Conservation (phyloP, 2,888 invertebrate genomes). For the Eristalis arbustorum region DNA sequence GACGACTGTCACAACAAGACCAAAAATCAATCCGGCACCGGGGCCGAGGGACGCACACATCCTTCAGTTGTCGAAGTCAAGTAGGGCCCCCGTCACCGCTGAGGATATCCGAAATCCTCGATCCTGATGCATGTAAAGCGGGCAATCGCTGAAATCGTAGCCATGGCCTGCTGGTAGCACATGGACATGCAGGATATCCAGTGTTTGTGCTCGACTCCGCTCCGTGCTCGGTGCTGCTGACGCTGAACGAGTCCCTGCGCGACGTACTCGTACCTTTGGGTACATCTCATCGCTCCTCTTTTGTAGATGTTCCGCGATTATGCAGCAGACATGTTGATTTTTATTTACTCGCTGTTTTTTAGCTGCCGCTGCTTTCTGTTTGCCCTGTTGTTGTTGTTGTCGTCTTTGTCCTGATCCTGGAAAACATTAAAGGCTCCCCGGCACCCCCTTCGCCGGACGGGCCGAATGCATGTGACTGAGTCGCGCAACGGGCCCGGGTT, state of each 20-base stretch:
- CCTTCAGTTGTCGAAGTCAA: conserved; percentile 46
- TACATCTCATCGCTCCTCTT: conserved; percentile 45
- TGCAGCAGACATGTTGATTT: conserved; percentile 69
- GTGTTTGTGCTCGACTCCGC: too few species aligned
- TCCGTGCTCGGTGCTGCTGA: conserved; percentile 34
- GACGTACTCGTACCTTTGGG: not conserved
- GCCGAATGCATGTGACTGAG: conserved; percentile 22
- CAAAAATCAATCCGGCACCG: conserved; percentile 40
- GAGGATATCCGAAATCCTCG: conserved; percentile 16
- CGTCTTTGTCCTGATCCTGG: conserved; percentile 51
- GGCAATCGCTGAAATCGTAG: conserved; percentile 15
- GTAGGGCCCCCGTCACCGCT: not conserved
- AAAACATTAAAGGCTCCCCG: conserved; percentile 24
- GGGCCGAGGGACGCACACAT: conserved; percentile 46
- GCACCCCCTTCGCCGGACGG: not conserved
- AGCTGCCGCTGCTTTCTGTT: conserved; percentile 4
- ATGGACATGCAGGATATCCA: conserved; percentile 36
- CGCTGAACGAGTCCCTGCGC: not conserved
- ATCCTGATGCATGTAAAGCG: conserved; percentile 34
- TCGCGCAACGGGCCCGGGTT: not conserved
- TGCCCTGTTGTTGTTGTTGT: not conserved
- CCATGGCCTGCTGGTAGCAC: conserved; percentile 48
- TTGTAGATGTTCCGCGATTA: conserved; percentile 66
- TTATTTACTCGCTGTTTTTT: conserved; percentile 59
- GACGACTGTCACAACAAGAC: conserved; percentile 62